Base-by-base conservation (phyloP, 2,888 invertebrate species). In the Euspilapteryx auroguttella region DNA sequence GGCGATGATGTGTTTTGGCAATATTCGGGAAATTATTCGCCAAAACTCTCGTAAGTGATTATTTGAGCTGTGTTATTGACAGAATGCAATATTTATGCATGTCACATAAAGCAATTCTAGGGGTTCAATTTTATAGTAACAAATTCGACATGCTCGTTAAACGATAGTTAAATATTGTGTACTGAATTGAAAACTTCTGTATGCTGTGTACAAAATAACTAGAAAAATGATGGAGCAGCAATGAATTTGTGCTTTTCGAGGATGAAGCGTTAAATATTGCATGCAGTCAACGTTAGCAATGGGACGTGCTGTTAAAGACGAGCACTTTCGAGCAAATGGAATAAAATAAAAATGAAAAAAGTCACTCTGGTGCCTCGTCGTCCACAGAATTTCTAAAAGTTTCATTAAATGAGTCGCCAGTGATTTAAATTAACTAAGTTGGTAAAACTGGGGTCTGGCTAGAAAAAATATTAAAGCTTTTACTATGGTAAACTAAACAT, bases 71-170 rank as follows among this genome's bases (percentile, higher is more conserved):
- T n/a, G n/a, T n/a, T 59, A 49, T 65, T 64, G 75, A 75, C 75
- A 50, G 71, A 55, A 75, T 75, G 75, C 75, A 75, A 75, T 75
- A 71, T 75, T 75, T 64, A 69, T 61, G 58, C n/a, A n/a, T n/a
- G n/a, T n/a, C n/a, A n/a, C n/a, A n/a, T n/a, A n/a, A n/a, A n/a
- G n/a, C n/a, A n/a, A n/a, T n/a, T n/a, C n/a, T n/a, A n/a, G n/a
- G n/a, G n/a, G n/a, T n/a, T n/a, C n/a, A n/a, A n/a, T n/a, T n/a
- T n/a, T n/a, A n/a, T n/a, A n/a, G n/a, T n/a, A n/a, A n/a, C n/a
- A n/a, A 23, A 10, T 23, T 20, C 24, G 14, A 17, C 29, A 29
- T 29, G 29, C 29, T 24, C 24, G 17, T 24, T 10, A 14, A 28
- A 20, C 5, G 6, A 21, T 11, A 27, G n/a, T 21, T 21, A 13